Evolutionary conservation across 1,140 invertebrate genomes (phyloP), one percentile per base, ranked within the genome.

Genomic region (Helicoverpa zea): DNA sequence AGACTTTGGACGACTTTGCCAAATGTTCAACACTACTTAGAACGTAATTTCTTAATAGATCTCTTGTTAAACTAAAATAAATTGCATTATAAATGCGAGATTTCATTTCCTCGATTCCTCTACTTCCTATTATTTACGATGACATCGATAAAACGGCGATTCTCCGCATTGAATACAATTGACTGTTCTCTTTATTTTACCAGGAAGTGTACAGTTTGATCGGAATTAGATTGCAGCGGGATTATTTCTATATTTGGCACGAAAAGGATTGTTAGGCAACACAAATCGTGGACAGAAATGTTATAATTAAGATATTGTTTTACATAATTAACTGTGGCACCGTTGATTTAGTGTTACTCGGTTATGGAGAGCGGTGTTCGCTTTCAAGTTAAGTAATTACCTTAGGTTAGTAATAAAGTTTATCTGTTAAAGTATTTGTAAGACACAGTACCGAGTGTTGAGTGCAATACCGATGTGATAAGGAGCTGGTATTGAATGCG

Each of bases 281-380:
- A 58, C 51, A 68, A 82, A 81, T 81, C 59, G 51, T 54, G 79
- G 72, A 86, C 83, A 81, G 79, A 83, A 85, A 80, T 83, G 58
- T 76, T 84, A 85, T 88, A 86, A 89, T 89, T 87, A 88, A 87
- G 87, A 83, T 86, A 89, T 88, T 88, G 85, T 89, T 83, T 59
- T 70, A 68, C 80, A 76, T 86, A 86, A 86, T 87, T 87, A 87
- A 88, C 77, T 12, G 18, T 52, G 82, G 84, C 83, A 79, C 66
- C 66, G 35, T 83, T 84, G 83, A 87, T 86, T 87, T 83, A 88
- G 73, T 79, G 66, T 58, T 9, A 47, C 63, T 58, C 81, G 35
- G 56, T 82, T 83, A 83, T 79, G 77, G 77, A 58, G 56, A 64
- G 81, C 85, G 79, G 88, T 79, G 80, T 80, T 14, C 23, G 52